Evolutionary conservation across 2,797 vertebrate species (phyloP).

Genomic region (Ceyx erithaca): DNA sequence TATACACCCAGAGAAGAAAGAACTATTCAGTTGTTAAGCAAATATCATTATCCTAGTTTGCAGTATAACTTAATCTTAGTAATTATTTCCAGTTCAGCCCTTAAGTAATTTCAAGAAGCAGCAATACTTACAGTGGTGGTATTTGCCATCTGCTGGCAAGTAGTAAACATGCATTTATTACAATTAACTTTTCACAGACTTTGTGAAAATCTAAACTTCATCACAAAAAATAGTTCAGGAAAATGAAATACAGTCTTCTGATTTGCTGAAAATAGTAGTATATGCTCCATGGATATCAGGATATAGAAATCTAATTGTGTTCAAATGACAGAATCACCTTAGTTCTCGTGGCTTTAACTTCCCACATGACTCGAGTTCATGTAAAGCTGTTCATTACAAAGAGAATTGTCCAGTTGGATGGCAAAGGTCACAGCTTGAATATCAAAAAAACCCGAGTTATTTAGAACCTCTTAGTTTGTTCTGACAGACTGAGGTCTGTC

Average conservation of each 20-base stretch:
- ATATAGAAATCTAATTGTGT: not conserved
- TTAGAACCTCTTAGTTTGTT: conserved; percentile 11
- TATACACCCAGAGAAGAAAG: not conserved
- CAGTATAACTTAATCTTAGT: not conserved
- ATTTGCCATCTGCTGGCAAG: not conserved
- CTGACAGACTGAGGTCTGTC: not conserved
- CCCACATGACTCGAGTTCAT: not conserved
- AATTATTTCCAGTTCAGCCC: not conserved
- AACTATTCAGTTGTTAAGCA: not conserved
- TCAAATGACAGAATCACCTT: not conserved
- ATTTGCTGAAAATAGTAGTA: not conserved
- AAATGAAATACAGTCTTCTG: not conserved
- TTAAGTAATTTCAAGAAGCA: not conserved
- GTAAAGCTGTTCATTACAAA: not conserved
- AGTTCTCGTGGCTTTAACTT: not conserved
- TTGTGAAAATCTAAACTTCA: not conserved
- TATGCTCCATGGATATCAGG: not conserved
- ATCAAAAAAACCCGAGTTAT: rapidly evolving
- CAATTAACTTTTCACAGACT: not conserved
- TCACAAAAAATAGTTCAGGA: not conserved
- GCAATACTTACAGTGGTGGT: not conserved
- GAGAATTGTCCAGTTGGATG: not conserved
- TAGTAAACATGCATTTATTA: not conserved
- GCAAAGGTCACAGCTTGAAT: not conserved
- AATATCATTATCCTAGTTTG: not conserved